These are phyloP conservation scores for Andrena flavipes DNA, from an alignment of 2,888 invertebrate species.

Conservation along the genomic window DNA sequence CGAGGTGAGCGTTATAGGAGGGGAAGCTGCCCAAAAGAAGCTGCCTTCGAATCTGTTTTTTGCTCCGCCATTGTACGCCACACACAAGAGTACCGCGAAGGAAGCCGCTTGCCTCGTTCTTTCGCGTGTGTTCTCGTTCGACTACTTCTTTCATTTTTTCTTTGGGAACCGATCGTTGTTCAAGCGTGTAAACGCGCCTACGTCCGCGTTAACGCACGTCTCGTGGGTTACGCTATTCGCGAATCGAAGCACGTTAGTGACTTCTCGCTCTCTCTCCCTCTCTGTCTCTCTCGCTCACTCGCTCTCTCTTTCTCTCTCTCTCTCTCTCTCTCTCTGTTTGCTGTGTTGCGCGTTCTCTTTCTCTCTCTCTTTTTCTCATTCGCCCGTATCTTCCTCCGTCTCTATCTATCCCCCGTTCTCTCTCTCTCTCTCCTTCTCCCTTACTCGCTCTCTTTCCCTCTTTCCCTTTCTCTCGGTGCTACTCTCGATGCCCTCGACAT, in stretches of 20 bases:
- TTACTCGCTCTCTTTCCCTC: constrained; percentile 11
- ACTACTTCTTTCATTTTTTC: constrained; percentile 17
- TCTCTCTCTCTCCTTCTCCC: constrained; percentile 12
- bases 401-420: constrained; percentile 24
- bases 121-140: constrained; percentile 52
- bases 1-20: constrained; percentile 65
- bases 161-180: constrained; percentile 25
- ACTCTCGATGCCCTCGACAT: constrained; percentile 57
- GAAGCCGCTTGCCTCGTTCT: constrained; percentile 65
- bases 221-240: constrained; percentile 60
- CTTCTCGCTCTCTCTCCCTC: constrained; percentile 34
- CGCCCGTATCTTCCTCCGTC: constrained; percentile 17
- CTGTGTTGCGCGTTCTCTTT: background rate
- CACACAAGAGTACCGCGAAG: constrained; percentile 64
- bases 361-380: background rate
- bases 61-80: constrained; percentile 78
- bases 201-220: constrained; percentile 57
- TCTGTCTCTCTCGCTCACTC: constrained; percentile 1
- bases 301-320: constrained; percentile 20
- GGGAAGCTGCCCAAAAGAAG: constrained; percentile 62
- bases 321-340: constrained; percentile 12
- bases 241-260: constrained; percentile 61
- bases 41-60: constrained; percentile 70
- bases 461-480: constrained; percentile 47
- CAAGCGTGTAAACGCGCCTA: constrained; percentile 58